Percentiles rank a stretch among this genome's conserved stretches.
Evolutionary conservation across 2,113 vertebrate genomes (phyloP).

Genomic region (Galbula dea): DNA sequence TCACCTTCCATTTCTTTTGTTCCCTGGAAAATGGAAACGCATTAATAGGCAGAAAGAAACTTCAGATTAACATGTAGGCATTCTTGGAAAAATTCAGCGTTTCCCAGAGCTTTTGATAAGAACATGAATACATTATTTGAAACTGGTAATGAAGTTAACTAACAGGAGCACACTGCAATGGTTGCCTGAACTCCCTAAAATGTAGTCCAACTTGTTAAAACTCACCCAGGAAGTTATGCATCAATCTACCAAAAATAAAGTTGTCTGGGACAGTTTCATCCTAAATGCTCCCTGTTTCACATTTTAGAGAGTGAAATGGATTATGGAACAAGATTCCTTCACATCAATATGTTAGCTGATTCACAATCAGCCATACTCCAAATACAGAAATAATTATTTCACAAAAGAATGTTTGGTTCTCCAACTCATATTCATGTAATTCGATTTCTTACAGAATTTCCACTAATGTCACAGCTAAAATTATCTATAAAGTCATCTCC

Average conservation of each 20-base stretch:
- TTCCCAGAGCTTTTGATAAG: not conserved
- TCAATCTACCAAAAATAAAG: not conserved
- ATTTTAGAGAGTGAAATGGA: not conserved
- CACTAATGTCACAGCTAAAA: not conserved
- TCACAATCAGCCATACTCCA: not conserved
- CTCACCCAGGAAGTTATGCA: not conserved
- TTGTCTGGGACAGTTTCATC: not conserved
- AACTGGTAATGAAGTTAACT: not conserved
- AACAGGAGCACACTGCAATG: not conserved
- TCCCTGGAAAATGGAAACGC: slow-evolving; percentile 80
- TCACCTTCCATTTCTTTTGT: slow-evolving; percentile 83
- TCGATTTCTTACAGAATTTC: not conserved
- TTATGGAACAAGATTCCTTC: not conserved
- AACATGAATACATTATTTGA: not conserved
- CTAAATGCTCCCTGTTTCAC: not conserved
- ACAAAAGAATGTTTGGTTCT: not conserved
- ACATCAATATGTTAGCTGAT: not conserved
- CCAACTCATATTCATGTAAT: not conserved
- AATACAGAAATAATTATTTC: not conserved
- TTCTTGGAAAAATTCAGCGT: not conserved
- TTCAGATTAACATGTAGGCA: not conserved
- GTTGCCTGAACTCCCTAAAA: not conserved
- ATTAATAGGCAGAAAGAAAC: slow-evolving; percentile 33
- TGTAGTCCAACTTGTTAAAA: not conserved
- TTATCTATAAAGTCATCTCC: not conserved